These are phyloP conservation scores for Anthopleura xanthogrammica DNA, from an alignment of 92 coral and sea anemone genomes.

Conservation along the genomic window DNA sequence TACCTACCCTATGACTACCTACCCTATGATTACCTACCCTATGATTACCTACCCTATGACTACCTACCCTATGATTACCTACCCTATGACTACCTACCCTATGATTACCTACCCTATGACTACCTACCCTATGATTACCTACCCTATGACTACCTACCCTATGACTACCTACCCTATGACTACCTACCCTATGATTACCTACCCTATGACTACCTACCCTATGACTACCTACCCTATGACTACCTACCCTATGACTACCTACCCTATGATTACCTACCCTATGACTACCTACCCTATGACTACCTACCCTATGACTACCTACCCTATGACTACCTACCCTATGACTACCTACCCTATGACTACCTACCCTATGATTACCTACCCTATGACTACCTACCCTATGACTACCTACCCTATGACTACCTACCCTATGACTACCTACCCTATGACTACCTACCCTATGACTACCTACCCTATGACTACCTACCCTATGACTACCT, in stretches of 20 bases:
- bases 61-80: no score
- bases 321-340: background rate
- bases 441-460: background rate
- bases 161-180: background rate
- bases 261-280: background rate
- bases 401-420: background rate
- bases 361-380: background rate
- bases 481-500: background rate
- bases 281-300: background rate
- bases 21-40: no score
- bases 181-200: background rate
- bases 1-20: no score
- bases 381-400: background rate
- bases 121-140: no score
- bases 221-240: background rate
- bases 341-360: background rate
- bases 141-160: no score
- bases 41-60: no score
- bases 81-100: no score
- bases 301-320: background rate
- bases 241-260: background rate
- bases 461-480: background rate
- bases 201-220: background rate
- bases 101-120: no score
- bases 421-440: background rate